Conservation (phyloP, 2,888 invertebrate genomes). For the Ectemnius cavifrons region DNA sequence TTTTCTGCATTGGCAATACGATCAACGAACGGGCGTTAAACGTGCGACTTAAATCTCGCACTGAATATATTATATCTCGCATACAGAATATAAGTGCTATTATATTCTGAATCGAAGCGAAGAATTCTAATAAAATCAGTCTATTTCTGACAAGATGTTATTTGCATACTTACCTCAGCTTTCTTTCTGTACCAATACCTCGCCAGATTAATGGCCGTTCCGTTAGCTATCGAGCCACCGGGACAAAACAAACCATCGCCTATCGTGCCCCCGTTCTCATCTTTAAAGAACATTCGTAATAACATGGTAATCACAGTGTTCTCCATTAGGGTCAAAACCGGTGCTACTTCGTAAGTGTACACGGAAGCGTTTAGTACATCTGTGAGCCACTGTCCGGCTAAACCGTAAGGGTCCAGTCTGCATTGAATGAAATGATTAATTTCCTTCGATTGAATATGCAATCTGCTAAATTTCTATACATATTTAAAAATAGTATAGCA, state of each 20-base stretch:
- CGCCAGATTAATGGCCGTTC: slow-evolving; percentile 80
- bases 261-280: slow-evolving; percentile 67
- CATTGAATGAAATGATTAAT: slow-evolving; percentile 17
- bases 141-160: not conserved
- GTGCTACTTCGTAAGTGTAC: slow-evolving; percentile 81
- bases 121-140: too few species aligned
- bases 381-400: slow-evolving; percentile 80
- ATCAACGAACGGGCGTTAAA: not conserved
- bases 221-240: slow-evolving; percentile 82
- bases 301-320: slow-evolving; percentile 78
- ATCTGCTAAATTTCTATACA: too few species aligned
- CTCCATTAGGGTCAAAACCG: slow-evolving; percentile 81
- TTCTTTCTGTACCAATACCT: slow-evolving; percentile 78
- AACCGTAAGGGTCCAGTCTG: slow-evolving; percentile 80
- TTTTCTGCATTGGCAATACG: not conserved
- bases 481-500: too few species aligned
- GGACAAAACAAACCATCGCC: slow-evolving; percentile 81
- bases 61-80: too few species aligned
- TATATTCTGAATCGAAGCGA: too few species aligned
- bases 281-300: slow-evolving; percentile 78
- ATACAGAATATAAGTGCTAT: too few species aligned
- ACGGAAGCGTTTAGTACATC: slow-evolving; percentile 79
- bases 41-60: not conserved
- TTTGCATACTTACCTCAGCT: slow-evolving; percentile 74
- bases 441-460: not conserved